Percentiles rank a stretch among this genome's conserved stretches.
These are phyloP conservation scores for Eucriotettix oculatus DNA, from an alignment of 2,888 invertebrate genomes.

Conservation along the genomic window DNA sequence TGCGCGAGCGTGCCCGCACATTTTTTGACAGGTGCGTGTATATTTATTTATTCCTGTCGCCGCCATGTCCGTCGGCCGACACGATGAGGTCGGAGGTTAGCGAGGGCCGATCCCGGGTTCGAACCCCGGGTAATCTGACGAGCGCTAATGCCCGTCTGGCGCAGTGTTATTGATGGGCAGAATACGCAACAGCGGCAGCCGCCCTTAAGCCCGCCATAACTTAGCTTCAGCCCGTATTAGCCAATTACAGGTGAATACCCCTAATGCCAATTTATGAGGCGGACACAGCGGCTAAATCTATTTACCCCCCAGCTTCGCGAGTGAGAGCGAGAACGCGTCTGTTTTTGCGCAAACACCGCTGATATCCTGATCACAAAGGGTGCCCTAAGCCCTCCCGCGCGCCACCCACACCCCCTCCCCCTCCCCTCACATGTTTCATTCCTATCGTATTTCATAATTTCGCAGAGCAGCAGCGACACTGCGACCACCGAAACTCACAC, in stretches of 20 bases:
- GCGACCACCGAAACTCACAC: too few species aligned
- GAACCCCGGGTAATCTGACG: not conserved
- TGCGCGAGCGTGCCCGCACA: too few species aligned
- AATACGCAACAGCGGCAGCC: not conserved
- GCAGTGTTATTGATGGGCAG: conserved; percentile 1
- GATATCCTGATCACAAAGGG: not conserved
- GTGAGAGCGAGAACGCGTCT: not conserved
- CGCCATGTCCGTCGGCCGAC: too few species aligned
- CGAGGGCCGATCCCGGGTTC: too few species aligned
- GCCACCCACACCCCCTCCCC: not conserved
- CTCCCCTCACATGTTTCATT: not conserved
- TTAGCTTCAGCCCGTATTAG: conserved; percentile 4
- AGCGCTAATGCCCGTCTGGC: not conserved
- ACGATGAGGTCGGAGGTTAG: too few species aligned
- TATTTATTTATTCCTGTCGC: too few species aligned
- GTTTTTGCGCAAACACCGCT: not conserved
- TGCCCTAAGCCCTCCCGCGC: not conserved
- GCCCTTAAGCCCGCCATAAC: not conserved
- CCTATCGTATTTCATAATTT: not conserved
- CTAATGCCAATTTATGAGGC: conserved; percentile 8
- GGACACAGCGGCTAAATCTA: not conserved
- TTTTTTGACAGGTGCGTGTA: too few species aligned
- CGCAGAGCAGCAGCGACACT: not conserved
- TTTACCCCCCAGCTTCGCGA: not conserved
- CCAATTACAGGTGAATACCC: conserved; percentile 7